These are phyloP conservation scores for Entomobrya multifasciata DNA, from an alignment of 2,888 invertebrate species.

Conservation along the genomic window DNA sequence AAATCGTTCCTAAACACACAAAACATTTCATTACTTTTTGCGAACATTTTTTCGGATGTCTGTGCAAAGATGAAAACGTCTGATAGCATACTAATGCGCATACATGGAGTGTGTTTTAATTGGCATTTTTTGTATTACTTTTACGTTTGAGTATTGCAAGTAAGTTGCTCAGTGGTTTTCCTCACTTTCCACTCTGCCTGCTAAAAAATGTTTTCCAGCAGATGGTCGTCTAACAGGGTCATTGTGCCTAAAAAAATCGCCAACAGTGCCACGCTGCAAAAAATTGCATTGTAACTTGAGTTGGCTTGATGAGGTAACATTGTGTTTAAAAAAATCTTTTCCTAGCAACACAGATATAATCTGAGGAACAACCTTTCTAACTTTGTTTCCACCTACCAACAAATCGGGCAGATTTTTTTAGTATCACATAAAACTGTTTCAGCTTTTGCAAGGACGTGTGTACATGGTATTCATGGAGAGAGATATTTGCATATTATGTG, in stretches of 20 bases:
- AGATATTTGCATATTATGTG: slow-evolving; percentile 9
- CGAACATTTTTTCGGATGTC: neutral
- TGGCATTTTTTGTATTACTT: slow-evolving; percentile 26
- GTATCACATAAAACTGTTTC: neutral
- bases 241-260: slow-evolving; percentile 65
- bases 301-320: neutral
- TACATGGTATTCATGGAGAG: neutral
- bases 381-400: slow-evolving; percentile 39
- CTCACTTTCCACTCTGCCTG: neutral
- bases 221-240: slow-evolving; percentile 71
- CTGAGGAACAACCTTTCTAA: neutral
- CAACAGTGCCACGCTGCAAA: slow-evolving; percentile 33
- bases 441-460: slow-evolving; percentile 36
- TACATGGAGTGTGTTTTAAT: neutral
- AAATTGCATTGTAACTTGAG: neutral
- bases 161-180: slow-evolving; percentile 13
- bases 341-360: no score
- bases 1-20: no score
- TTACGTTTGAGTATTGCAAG: neutral
- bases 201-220: slow-evolving; percentile 55
- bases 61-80: slow-evolving; percentile 23
- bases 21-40: neutral
- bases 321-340: slow-evolving; percentile 3
- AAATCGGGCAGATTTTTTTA: neutral
- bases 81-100: neutral